Conservation (phyloP, 1,140 invertebrate genomes). For the Centruroides vittatus region DNA sequence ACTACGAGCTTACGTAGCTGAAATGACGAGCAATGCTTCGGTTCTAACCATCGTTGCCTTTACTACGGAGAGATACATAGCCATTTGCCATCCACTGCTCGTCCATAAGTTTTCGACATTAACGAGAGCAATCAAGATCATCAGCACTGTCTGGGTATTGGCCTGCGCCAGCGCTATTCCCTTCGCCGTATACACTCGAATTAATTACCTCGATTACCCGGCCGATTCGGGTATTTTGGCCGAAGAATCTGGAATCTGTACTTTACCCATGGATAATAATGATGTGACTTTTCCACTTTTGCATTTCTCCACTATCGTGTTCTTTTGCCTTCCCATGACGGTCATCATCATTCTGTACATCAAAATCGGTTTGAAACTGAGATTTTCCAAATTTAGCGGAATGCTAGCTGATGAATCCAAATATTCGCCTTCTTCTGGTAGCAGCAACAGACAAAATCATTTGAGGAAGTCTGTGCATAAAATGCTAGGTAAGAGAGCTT, state of each 20-base stretch:
- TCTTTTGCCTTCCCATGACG: constrained; percentile 32
- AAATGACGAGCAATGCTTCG: constrained; percentile 37
- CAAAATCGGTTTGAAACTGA: constrained; percentile 28
- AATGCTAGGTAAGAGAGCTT: neutral
- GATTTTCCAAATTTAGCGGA: neutral
- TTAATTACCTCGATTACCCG: constrained; percentile 15
- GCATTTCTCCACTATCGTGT: constrained; percentile 27
- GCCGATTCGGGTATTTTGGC: neutral
- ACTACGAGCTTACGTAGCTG: constrained; percentile 28
- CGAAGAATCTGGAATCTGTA: constrained; percentile 59
- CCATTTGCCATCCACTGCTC: constrained; percentile 79
- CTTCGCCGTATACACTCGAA: constrained; percentile 36
- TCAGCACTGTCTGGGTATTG: constrained; percentile 57
- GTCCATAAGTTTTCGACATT: constrained; percentile 56
- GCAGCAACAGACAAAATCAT: neutral
- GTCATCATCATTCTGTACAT: constrained; percentile 31
- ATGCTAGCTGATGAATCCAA: neutral
- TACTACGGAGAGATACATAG: constrained; percentile 50
- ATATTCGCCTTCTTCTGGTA: neutral
- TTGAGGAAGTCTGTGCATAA: neutral
- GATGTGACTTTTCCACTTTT: constrained; percentile 9
- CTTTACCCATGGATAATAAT: constrained; percentile 29
- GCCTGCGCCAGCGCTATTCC: constrained; percentile 60
- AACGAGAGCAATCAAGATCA: constrained; percentile 58
- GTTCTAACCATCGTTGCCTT: constrained; percentile 70